Evolutionary conservation across 2,797 vertebrate genomes (phyloP), one percentile per base, ranked within the genome.

Genomic region (Mastacembelus armatus): DNA sequence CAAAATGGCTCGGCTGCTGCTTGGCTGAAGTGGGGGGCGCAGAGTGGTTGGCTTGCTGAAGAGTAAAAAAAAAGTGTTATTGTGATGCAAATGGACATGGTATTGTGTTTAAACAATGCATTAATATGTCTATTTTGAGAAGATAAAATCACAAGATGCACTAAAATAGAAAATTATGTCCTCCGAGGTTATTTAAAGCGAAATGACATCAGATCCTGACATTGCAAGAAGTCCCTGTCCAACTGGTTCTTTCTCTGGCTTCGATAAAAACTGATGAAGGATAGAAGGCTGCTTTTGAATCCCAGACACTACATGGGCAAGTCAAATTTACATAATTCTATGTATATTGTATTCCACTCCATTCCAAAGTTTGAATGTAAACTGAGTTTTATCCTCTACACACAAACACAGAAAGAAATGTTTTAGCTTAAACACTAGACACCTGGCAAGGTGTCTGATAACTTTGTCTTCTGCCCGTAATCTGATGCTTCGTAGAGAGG

Each of bases 381-480:
- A 67, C 68, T 48, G 66, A 77, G 70, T 84, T 71, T 19, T 59
- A 52, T 79, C 63, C 52, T 56, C 48, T 40, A 32, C 10, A 19
- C 11, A 16, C 3, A 26, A 49, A 64, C 52, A 30, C 44, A 24
- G 65, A 50, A 47, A 18, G 62, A 67, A 70, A 68, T 72, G 79
- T 48, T 51, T 70, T 47, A 56, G 73, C 80, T 83, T 72, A 72
- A 85, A 88, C 58, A 55, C 58, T 9, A 47, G 86, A 81, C 82
- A 79, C 82, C 84, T 85, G 85, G 85, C 72, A 36, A 63, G 73
- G 78, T 65, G 87, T 87, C 88, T 75, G 86, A 91, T 91, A 91
- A 91, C 88, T 94, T 91, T 86, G 89, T 93, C 89, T 93, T 88
- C 85, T 27, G 81, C 83, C 88, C 90, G 86, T 91, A 91, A 94